A percentile compares a stretch with the other conserved stretches of the same genome.
Conservation (phyloP, 2,113 vertebrate genomes). For the Poicephalus gulielmi region DNA sequence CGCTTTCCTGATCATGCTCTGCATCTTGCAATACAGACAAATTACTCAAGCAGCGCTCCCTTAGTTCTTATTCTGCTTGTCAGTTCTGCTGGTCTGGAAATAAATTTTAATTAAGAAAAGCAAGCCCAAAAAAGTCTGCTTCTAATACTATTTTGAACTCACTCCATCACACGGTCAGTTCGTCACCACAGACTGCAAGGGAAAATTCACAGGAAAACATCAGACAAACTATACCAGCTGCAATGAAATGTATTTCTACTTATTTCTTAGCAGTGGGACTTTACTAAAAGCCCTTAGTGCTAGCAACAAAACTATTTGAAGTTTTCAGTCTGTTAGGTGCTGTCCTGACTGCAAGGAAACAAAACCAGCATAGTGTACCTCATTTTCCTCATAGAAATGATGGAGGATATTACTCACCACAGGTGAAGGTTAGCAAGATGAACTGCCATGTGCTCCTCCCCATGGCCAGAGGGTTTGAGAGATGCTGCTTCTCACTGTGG, state of each 20-base stretch:
- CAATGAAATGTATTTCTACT: background rate
- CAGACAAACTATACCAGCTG: background rate
- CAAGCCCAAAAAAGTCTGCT: background rate
- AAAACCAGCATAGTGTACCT: background rate
- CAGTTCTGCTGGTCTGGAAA: background rate
- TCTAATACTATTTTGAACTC: background rate
- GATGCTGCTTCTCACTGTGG: background rate
- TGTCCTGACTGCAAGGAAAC: background rate
- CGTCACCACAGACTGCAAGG: background rate
- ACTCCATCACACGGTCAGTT: background rate
- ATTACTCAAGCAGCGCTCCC: accelerated
- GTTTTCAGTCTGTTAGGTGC: background rate
- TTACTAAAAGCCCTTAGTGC: background rate
- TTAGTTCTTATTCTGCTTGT: background rate
- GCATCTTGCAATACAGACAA: background rate
- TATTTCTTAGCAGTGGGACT: background rate
- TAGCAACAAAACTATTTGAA: background rate
- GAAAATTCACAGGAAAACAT: background rate
- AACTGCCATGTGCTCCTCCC: background rate
- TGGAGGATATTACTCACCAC: constrained; percentile 32
- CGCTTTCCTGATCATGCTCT: background rate
- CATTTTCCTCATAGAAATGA: background rate
- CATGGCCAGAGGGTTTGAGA: background rate
- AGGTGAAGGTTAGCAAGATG: background rate
- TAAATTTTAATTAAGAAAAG: background rate